Evolutionary conservation across 2,888 invertebrate genomes (phyloP).

Genomic region (Eutolmus rufibarbis): DNA sequence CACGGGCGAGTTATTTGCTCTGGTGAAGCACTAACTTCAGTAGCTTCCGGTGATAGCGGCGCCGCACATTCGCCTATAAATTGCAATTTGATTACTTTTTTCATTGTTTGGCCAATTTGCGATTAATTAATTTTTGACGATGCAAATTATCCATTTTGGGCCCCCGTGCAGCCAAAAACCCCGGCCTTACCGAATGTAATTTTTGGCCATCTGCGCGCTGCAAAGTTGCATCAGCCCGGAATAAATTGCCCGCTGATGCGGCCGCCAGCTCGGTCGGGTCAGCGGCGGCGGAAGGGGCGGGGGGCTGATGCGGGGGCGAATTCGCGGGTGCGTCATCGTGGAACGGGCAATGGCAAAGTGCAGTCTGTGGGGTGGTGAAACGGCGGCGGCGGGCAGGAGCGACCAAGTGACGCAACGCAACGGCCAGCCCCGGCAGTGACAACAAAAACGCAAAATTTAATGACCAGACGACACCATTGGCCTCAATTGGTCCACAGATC

Average conservation of each 20-base stretch:
- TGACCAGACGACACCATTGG: slow-evolving; percentile 42
- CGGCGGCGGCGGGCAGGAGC: background rate
- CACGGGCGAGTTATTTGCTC: background rate
- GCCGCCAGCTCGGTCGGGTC: background rate
- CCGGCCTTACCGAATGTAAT: background rate
- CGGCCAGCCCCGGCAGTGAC: background rate
- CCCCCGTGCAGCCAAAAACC: background rate
- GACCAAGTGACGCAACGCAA: slow-evolving; percentile 26
- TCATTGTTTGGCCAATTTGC: slow-evolving; percentile 26
- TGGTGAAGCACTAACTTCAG: background rate
- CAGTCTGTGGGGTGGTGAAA: background rate
- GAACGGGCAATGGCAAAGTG: background rate
- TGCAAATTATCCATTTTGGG: slow-evolving; percentile 31
- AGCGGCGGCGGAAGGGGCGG: background rate
- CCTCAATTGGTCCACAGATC: slow-evolving; percentile 41
- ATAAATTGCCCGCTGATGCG: slow-evolving; percentile 23
- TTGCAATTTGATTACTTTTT: slow-evolving; percentile 32
- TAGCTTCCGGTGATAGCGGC: background rate
- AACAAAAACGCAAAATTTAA: slow-evolving; percentile 37
- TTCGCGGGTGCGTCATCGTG: background rate
- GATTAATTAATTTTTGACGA: slow-evolving; percentile 36
- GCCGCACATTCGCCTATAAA: slow-evolving; percentile 2
- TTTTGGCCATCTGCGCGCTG: background rate
- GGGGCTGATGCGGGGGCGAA: background rate
- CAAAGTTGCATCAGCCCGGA: background rate